Percentiles rank a stretch among this genome's conserved stretches.
Conservation (phyloP, 2,888 invertebrate species). For the Andricus curvator region DNA sequence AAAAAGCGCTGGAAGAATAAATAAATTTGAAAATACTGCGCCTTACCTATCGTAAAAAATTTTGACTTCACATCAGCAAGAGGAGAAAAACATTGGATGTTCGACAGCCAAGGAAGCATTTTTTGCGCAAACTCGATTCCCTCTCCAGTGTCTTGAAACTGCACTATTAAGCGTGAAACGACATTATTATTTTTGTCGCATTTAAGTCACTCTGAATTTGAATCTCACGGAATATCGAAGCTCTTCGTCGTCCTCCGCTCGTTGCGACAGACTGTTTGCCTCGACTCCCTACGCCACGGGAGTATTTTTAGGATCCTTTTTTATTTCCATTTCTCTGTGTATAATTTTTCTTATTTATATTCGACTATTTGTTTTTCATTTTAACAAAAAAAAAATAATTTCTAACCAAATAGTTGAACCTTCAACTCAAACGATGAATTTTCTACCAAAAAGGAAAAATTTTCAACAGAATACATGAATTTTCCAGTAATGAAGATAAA, state of each 20-base stretch:
- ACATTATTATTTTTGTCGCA: slow-evolving; percentile 15
- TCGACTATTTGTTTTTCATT: not conserved
- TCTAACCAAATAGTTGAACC: too few species aligned
- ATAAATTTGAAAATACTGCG: not conserved
- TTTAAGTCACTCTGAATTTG: slow-evolving; percentile 13
- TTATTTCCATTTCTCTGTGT: slow-evolving; percentile 1
- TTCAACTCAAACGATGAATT: too few species aligned
- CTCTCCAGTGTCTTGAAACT: not conserved
- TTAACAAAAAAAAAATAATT: too few species aligned
- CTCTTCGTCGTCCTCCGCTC: slow-evolving; percentile 15
- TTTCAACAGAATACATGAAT: too few species aligned
- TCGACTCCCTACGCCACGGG: not conserved
- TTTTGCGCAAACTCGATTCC: slow-evolving; percentile 18
- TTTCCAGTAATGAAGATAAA: too few species aligned
- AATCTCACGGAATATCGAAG: slow-evolving; percentile 18
- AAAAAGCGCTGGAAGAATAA: not conserved
- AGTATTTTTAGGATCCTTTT: slow-evolving; percentile 26
- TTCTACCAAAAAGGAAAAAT: too few species aligned
- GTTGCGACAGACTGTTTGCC: slow-evolving; percentile 21
- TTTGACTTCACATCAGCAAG: not conserved
- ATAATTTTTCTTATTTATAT: not conserved
- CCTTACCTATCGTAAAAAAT: not conserved
- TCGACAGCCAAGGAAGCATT: not conserved
- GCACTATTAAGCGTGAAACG: slow-evolving; percentile 4
- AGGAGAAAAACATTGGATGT: not conserved